phyloP scores from a whole-genome alignment of 2,797 vertebrate genomes.

The Melopsittacus undulatus region DNA sequence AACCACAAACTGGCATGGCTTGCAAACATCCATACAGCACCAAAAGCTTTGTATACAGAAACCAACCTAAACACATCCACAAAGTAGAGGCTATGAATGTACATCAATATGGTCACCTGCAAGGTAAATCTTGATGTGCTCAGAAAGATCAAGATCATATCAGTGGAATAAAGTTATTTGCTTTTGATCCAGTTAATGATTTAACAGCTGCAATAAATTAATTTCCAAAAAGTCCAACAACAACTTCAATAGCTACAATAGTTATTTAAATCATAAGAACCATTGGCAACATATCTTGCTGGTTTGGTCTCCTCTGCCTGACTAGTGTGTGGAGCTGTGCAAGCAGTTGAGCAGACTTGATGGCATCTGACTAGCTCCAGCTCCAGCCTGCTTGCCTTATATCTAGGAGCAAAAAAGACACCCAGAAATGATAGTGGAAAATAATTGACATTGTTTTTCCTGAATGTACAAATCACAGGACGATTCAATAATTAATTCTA shows the following conservation, averaged over 20 bases:
- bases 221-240: slow-evolving; percentile 55
- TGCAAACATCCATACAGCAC: slow-evolving; percentile 24
- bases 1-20: slow-evolving; percentile 44
- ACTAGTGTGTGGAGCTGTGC: background rate
- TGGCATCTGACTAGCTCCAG: background rate
- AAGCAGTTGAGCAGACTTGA: background rate
- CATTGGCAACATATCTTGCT: slow-evolving; percentile 30
- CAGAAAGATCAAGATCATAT: slow-evolving; percentile 65
- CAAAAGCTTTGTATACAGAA: background rate
- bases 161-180: slow-evolving; percentile 30
- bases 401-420: background rate
- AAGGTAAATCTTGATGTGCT: slow-evolving; percentile 59
- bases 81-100: slow-evolving; percentile 43
- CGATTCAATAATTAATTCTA: background rate
- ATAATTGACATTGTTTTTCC: background rate
- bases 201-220: slow-evolving; percentile 62
- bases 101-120: background rate
- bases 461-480: slow-evolving; percentile 29
- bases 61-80: background rate
- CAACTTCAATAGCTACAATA: slow-evolving; percentile 34
- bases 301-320: background rate
- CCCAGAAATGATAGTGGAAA: background rate
- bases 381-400: background rate
- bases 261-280: slow-evolving; percentile 6
- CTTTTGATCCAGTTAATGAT: slow-evolving; percentile 57